Evolutionary conservation across 1,140 invertebrate genomes (phyloP).

Genomic region (Papilio aristodemus): DNA sequence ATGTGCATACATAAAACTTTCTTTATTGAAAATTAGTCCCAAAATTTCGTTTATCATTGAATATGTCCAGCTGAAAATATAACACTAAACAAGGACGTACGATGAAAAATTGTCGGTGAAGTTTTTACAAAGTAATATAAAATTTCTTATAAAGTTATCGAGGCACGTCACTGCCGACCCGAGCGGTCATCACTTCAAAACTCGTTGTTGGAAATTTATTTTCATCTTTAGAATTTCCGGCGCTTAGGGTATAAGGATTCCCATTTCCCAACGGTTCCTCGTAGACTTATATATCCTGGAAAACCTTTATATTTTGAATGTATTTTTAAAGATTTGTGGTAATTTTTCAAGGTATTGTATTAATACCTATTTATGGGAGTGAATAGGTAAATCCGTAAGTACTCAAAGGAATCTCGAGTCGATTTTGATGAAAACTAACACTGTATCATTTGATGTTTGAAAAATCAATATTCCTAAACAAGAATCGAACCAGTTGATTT

Average conservation of each 20-base stretch:
- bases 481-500: too few species aligned
- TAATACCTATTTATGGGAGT: too few species aligned
- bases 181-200: slow-evolving; percentile 8
- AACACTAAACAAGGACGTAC: background rate
- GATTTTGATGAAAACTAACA: too few species aligned
- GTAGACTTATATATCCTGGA: background rate
- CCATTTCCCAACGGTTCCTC: background rate
- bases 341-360: too few species aligned
- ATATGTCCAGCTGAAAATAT: background rate
- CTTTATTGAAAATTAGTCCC: too few species aligned
- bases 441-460: too few species aligned
- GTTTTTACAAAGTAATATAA: slow-evolving; percentile 12
- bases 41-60: slow-evolving; percentile 6
- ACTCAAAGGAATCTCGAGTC: too few species aligned
- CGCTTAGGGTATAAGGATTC: slow-evolving; percentile 1
- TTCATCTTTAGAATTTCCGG: background rate
- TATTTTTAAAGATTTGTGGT: background rate
- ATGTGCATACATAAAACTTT: too few species aligned
- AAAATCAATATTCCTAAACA: too few species aligned
- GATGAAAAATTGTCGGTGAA: background rate
- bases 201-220: slow-evolving; percentile 13
- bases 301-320: background rate
- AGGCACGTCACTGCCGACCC: slow-evolving; percentile 4
- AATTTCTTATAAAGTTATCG: slow-evolving; percentile 16
- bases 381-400: too few species aligned